Percentiles rank a stretch among this genome's conserved stretches.
These are phyloP conservation scores for Spilogale gracilis DNA, from an alignment of 2,113 vertebrate species.

Conservation along the genomic window DNA sequence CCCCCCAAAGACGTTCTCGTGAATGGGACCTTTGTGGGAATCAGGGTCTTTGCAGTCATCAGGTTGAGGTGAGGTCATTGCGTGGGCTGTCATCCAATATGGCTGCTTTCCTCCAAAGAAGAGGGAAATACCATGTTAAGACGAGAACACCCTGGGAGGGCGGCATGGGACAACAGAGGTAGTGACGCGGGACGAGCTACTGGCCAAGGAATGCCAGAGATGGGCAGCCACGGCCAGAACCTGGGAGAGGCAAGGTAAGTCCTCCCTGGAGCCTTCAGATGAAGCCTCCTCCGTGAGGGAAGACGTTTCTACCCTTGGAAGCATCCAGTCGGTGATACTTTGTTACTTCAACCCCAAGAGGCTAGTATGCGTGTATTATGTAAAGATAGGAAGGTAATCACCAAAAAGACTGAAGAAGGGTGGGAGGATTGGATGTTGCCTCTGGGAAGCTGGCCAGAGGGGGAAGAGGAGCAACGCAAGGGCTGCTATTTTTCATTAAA, in stretches of 20 bases:
- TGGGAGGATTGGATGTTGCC: neutral
- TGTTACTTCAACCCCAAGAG: neutral
- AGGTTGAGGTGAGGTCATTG: neutral
- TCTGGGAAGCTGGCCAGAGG: neutral
- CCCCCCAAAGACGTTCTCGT: neutral
- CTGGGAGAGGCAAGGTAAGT: neutral
- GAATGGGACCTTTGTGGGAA: neutral
- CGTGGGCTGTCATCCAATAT: neutral
- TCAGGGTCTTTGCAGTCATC: neutral
- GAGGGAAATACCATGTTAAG: neutral
- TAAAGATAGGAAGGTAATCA: neutral
- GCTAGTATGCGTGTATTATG: neutral
- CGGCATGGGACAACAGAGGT: rapidly evolving
- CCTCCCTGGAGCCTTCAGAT: neutral
- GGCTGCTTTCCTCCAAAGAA: neutral
- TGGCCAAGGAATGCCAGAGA: neutral
- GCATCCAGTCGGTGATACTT: neutral
- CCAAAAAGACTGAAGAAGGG: neutral
- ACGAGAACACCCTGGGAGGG: neutral
- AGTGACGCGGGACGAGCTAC: too few species aligned
- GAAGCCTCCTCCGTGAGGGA: neutral
- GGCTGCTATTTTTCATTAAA: neutral
- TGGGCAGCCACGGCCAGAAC: rapidly evolving
- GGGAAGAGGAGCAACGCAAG: neutral
- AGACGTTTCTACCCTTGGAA: neutral